Evolutionary conservation across 1,140 invertebrate species (phyloP).

Genomic region (Drosophila ercepeae): DNA sequence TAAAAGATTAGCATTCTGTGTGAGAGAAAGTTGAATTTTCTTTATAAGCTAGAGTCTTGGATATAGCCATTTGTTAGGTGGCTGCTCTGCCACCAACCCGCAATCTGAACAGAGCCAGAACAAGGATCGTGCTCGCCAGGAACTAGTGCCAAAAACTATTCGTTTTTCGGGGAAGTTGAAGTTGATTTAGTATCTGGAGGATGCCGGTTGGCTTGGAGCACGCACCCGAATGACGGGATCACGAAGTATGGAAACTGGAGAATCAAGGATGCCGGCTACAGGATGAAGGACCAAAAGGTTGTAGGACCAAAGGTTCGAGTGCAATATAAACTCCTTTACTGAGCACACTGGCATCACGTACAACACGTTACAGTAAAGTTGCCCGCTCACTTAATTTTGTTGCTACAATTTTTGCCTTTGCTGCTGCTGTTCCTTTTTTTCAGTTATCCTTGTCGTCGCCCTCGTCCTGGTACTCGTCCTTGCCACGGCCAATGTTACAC

Average conservation of each 20-base stretch:
- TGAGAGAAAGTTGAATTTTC: conserved; percentile 12
- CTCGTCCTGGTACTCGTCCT: too few relatives aligned
- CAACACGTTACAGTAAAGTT: conserved; percentile 70
- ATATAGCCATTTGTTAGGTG: conserved; percentile 1
- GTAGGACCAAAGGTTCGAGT: conserved; percentile 7
- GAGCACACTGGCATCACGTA: conserved; percentile 55
- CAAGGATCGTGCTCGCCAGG: conserved; percentile 50
- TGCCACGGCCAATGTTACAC: conserved; percentile 43
- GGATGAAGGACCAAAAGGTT: background rate
- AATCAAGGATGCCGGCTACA: background rate
- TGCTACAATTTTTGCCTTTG: conserved; percentile 8
- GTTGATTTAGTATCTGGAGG: conserved; percentile 81
- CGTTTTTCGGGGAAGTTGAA: conserved; percentile 29
- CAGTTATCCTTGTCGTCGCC: background rate
- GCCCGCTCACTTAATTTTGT: conserved; percentile 63
- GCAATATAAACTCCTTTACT: conserved; percentile 13
- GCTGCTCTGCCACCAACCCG: background rate
- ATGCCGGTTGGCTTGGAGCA: conserved; percentile 57
- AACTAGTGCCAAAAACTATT: conserved; percentile 19
- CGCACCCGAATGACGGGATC: conserved; percentile 38
- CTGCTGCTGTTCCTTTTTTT: background rate
- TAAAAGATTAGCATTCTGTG: background rate
- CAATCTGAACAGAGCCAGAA: background rate
- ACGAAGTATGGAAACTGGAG: conserved; percentile 1
- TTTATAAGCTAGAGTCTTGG: background rate